Evolutionary conservation across 2,888 invertebrate species (phyloP).

Genomic region (Heliconius ismenius): DNA sequence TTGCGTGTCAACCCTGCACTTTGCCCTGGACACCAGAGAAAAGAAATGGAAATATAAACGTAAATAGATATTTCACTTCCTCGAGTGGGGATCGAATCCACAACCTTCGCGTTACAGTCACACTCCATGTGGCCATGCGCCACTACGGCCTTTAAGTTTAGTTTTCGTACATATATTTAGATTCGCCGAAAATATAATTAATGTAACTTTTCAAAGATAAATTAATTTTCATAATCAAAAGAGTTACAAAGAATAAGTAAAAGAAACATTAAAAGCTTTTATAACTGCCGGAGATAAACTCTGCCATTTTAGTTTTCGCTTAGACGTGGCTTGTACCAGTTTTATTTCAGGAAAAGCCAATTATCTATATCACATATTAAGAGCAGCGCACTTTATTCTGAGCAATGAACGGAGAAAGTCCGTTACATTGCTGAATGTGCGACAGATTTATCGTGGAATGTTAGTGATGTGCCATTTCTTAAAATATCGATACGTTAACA

Average conservation of each 20-base stretch:
- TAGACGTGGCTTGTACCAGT: conserved; percentile 56
- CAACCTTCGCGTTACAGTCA: no score
- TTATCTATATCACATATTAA: conserved; percentile 79
- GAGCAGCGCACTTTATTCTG: conserved; percentile 74
- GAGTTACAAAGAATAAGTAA: neutral
- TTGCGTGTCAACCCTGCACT: no score
- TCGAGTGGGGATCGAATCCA: no score
- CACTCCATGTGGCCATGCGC: no score
- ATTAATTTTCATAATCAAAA: neutral
- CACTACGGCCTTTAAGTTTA: neutral
- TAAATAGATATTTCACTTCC: no score
- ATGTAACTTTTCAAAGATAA: neutral
- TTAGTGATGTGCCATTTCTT: conserved; percentile 56
- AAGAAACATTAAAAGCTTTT: neutral
- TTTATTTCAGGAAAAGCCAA: conserved; percentile 77
- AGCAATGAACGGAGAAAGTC: conserved; percentile 80
- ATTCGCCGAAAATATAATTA: neutral
- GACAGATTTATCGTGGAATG: conserved; percentile 79
- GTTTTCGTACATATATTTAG: neutral
- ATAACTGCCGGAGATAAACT: conserved; percentile 20
- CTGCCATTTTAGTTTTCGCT: conserved; percentile 43
- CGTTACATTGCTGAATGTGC: conserved; percentile 81
- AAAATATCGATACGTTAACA: conserved; percentile 42
- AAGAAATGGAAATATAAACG: no score
- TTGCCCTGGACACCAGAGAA: no score